phyloP scores from a whole-genome alignment of 1,140 invertebrate genomes.

The Drosophila paulistorum region DNA sequence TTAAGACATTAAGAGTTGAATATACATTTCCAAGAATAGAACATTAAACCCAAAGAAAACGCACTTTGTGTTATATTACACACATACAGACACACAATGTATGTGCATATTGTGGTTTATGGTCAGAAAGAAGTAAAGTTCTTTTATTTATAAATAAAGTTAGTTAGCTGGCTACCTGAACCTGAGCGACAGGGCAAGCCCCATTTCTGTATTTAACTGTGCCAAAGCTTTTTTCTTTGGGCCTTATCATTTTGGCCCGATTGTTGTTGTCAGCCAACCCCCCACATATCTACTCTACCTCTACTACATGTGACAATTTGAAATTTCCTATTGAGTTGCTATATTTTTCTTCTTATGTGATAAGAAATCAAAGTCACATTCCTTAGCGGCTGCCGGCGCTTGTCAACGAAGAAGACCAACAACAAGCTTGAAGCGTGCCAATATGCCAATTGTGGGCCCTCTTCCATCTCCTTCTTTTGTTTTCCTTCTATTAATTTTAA shows the following conservation, averaged over 20 bases:
- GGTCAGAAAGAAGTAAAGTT: conserved; percentile 1
- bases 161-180: conserved; percentile 1
- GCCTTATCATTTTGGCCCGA: conserved; percentile 7
- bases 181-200: conserved; percentile 1
- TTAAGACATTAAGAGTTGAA: conserved; percentile 10
- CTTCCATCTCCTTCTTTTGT: background rate
- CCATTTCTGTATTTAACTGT: conserved; percentile 4
- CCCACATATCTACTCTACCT: background rate
- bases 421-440: conserved; percentile 33
- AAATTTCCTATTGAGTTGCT: conserved; percentile 1
- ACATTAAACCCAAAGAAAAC: conserved; percentile 5
- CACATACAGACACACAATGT: background rate
- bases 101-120: background rate
- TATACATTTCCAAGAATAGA: conserved; percentile 14
- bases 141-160: conserved; percentile 2
- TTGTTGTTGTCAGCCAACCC: background rate
- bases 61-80: conserved; percentile 7
- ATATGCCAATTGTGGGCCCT: conserved; percentile 47
- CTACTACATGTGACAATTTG: conserved; percentile 2
- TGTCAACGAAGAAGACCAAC: conserved; percentile 25
- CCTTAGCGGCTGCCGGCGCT: conserved; percentile 59
- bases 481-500: conserved; percentile 15
- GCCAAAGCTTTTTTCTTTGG: background rate
- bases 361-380: conserved; percentile 27
- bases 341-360: background rate